Conservation (phyloP, 1,140 invertebrate species). For the Acyrthosiphon pisum region DNA sequence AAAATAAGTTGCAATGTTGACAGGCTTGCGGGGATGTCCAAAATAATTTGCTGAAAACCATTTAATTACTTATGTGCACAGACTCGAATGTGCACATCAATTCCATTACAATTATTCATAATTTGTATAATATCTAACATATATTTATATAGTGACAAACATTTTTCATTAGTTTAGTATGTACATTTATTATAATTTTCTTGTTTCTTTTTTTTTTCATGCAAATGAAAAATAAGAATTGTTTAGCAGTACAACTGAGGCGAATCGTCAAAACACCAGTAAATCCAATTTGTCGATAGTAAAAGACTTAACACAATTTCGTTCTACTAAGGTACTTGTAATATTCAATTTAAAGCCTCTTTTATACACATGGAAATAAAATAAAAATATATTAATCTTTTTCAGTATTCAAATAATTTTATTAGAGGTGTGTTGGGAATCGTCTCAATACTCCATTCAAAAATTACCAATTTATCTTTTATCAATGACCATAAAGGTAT, state of each 20-base stretch:
- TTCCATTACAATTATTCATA: too few species aligned
- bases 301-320: conserved; percentile 14
- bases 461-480: background rate
- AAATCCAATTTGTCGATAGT: conserved; percentile 8
- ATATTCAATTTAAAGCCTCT: background rate
- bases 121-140: too few species aligned
- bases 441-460: background rate
- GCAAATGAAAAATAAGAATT: conserved; percentile 34
- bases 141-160: background rate
- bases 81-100: too few species aligned
- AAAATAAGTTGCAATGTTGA: too few species aligned
- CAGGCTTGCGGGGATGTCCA: too few species aligned
- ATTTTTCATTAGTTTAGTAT: background rate
- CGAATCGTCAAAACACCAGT: background rate
- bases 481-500: background rate
- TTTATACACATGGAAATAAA: background rate
- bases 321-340: conserved; percentile 26
- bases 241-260: background rate
- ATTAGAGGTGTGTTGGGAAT: conserved; percentile 13
- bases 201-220: background rate
- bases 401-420: conserved; percentile 44
- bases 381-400: background rate
- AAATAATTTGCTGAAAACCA: too few species aligned
- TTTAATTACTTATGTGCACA: too few species aligned
- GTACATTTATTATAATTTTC: background rate